Conservation (phyloP, 1,140 invertebrate genomes). For the Meloidogyne hapla region DNA sequence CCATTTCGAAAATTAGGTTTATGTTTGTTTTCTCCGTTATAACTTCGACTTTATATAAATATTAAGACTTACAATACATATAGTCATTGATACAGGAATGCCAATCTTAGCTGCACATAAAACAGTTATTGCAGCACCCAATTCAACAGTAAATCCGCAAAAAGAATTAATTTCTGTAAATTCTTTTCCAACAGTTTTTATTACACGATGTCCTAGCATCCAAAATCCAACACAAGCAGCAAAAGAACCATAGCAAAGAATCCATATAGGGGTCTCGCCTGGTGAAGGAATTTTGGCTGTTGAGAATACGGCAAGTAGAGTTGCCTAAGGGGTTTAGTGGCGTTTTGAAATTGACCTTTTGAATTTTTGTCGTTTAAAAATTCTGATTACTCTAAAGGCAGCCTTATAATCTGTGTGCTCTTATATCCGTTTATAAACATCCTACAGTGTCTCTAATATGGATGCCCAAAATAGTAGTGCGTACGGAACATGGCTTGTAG, state of each 20-base stretch:
- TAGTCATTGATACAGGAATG: slow-evolving; percentile 91
- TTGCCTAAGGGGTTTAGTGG: slow-evolving; percentile 19
- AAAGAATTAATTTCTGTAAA: slow-evolving; percentile 56
- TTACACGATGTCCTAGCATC: slow-evolving; percentile 56
- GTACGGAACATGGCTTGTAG: too few species aligned
- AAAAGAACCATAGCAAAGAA: slow-evolving; percentile 48
- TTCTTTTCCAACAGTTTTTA: slow-evolving; percentile 53
- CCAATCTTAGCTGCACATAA: slow-evolving; percentile 90
- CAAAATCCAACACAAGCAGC: slow-evolving; percentile 56
- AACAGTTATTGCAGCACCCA: slow-evolving; percentile 91
- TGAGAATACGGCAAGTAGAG: slow-evolving; percentile 29
- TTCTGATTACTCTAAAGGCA: too few species aligned
- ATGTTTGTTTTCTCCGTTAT: too few species aligned
- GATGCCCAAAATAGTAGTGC: too few species aligned
- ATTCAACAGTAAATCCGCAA: slow-evolving; percentile 84
- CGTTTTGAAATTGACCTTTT: too few species aligned
- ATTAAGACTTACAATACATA: slow-evolving; percentile 73
- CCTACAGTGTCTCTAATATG: too few species aligned
- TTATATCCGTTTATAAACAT: too few species aligned
- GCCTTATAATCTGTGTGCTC: too few species aligned
- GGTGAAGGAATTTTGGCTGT: slow-evolving; percentile 15
- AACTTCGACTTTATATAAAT: too few species aligned
- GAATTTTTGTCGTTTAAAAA: not conserved
- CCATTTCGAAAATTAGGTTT: too few species aligned
- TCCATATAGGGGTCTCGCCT: slow-evolving; percentile 43